Percentiles rank a stretch among this genome's conserved stretches.
Conservation (phyloP, 2,113 vertebrate genomes). For the Osmerus mordax region DNA sequence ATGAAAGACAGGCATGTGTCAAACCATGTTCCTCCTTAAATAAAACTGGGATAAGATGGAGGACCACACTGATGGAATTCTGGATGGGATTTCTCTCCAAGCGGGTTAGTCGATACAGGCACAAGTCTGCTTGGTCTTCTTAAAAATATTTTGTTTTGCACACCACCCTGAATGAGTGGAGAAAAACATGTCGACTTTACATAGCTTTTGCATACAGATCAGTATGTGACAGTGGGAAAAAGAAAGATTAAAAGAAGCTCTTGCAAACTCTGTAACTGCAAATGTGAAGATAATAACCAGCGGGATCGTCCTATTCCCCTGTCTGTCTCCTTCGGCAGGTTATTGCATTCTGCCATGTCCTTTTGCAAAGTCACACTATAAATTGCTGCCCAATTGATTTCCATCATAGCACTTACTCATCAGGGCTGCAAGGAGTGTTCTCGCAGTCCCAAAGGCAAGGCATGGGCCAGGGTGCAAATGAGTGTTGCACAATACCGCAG, state of each 20-base stretch:
- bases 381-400: constrained; percentile 12
- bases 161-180: too few relatives aligned
- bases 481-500: constrained; percentile 2
- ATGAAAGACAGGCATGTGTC: background rate
- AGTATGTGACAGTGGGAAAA: background rate
- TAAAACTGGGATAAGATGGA: background rate
- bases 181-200: background rate
- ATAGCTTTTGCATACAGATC: background rate
- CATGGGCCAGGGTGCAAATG: constrained; percentile 4
- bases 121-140: too few relatives aligned
- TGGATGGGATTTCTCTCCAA: constrained; percentile 3
- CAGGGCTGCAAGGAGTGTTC: background rate
- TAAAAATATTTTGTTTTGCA: too few relatives aligned
- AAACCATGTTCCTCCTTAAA: background rate
- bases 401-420: constrained; percentile 7
- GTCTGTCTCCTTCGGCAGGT: constrained; percentile 1
- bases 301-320: background rate
- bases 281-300: constrained; percentile 8
- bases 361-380: background rate
- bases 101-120: background rate
- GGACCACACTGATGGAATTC: constrained; percentile 1
- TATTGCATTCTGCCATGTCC: constrained; percentile 6
- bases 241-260: background rate
- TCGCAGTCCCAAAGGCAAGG: constrained; percentile 4
- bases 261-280: background rate